These are phyloP conservation scores for Saccostrea cuccullata DNA, from an alignment of 1,140 invertebrate species.

Conservation along the genomic window DNA sequence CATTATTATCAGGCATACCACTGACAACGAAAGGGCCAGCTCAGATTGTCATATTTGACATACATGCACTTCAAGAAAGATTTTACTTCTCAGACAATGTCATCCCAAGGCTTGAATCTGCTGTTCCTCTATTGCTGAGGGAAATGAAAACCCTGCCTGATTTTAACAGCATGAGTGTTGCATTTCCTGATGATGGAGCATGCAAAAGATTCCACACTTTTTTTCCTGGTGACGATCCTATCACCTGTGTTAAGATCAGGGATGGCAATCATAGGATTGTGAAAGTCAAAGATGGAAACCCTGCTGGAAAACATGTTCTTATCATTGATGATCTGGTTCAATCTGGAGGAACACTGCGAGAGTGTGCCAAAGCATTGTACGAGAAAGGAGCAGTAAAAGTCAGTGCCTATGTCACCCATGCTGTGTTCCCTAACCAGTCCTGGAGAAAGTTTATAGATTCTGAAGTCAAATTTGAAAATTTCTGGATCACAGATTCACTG, in stretches of 20 bases:
- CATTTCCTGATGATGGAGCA: conserved; percentile 79
- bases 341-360: conserved; percentile 77
- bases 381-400: conserved; percentile 72
- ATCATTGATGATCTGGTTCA: conserved; percentile 79
- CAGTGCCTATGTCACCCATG: conserved; percentile 78
- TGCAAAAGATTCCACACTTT: conserved; percentile 76
- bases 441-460: conserved; percentile 75
- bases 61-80: conserved; percentile 78
- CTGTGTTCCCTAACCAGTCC: conserved; percentile 77
- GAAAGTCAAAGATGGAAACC: conserved; percentile 77
- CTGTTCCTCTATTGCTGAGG: conserved; percentile 73
- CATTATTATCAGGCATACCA: conserved; percentile 76
- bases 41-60: conserved; percentile 79
- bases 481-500: conserved; percentile 78
- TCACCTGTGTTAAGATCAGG: conserved; percentile 77
- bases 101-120: conserved; percentile 74
- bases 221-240: conserved; percentile 69
- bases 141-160: conserved; percentile 64
- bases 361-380: conserved; percentile 76
- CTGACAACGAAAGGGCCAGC: conserved; percentile 76
- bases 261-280: conserved; percentile 74
- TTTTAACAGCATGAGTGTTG: conserved; percentile 68
- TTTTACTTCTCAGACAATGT: conserved; percentile 77
- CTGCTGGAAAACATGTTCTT: conserved; percentile 74
- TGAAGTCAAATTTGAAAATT: conserved; percentile 72